A percentile compares a stretch with the other conserved stretches of the same genome.
These are phyloP conservation scores for Anguilla megastoma DNA, from an alignment of 2,797 vertebrate species.

Conservation along the genomic window DNA sequence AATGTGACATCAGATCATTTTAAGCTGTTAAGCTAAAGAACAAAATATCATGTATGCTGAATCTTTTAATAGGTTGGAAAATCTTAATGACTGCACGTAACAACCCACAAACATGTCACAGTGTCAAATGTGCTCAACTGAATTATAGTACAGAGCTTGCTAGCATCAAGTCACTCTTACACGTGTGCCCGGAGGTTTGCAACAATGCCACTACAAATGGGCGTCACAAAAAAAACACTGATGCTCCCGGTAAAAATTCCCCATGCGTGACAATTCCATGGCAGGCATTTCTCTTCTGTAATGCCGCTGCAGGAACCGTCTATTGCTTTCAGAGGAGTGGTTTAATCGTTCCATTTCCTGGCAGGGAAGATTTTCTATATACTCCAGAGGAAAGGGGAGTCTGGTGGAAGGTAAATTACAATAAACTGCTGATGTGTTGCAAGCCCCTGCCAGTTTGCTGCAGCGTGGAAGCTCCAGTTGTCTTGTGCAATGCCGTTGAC, in stretches of 20 bases:
- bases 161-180: not conserved
- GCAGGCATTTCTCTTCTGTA: not conserved
- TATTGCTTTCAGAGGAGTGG: not conserved
- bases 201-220: not conserved
- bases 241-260: not conserved
- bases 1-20: not conserved
- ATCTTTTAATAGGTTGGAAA: not conserved
- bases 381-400: not conserved
- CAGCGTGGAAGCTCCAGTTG: not conserved
- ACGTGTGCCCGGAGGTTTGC: not conserved
- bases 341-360: slow-evolving; percentile 20
- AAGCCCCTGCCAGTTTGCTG: slow-evolving; percentile 3
- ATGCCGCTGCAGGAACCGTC: not conserved
- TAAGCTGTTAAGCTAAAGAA: not conserved
- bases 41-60: not conserved
- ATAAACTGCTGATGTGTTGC: slow-evolving; percentile 16
- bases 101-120: not conserved
- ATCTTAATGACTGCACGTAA: not conserved
- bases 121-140: not conserved
- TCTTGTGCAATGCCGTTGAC: not conserved
- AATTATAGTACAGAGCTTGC: not conserved
- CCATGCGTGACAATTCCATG: not conserved
- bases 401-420: slow-evolving; percentile 7
- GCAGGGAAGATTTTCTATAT: slow-evolving; percentile 2
- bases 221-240: not conserved